These are phyloP conservation scores for Emydura subglobosa DNA, from an alignment of 2,113 vertebrate species.

Conservation along the genomic window DNA sequence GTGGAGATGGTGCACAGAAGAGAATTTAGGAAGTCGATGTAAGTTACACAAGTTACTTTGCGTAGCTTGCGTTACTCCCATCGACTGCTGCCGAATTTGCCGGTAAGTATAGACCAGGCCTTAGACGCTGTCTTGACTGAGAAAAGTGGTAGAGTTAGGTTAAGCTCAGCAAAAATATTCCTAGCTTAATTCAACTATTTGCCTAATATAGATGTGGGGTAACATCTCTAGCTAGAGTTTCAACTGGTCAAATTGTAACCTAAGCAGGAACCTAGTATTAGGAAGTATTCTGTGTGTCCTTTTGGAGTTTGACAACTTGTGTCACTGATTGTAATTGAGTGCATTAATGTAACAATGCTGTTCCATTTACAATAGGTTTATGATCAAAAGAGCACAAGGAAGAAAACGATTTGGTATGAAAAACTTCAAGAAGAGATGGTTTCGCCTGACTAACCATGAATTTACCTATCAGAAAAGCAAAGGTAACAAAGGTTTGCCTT, in stretches of 20 bases:
- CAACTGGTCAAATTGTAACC: not conserved
- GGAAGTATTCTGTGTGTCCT: not conserved
- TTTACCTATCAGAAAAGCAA: conserved; percentile 98
- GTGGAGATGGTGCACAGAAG: too few species aligned
- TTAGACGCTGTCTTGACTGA: not conserved
- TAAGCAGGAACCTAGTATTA: not conserved
- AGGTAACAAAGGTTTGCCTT: conserved; percentile 82
- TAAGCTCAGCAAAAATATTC: not conserved
- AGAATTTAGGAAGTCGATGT: too few species aligned
- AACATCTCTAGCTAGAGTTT: not conserved
- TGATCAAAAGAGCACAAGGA: conserved; percentile 98
- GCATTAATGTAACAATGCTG: not conserved
- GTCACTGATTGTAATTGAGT: not conserved
- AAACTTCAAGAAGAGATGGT: conserved; percentile 99
- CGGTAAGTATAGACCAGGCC: too few species aligned
- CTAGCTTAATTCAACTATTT: not conserved
- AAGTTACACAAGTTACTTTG: too few species aligned
- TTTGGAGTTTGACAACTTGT: conserved; percentile 29
- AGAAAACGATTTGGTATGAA: conserved; percentile 98
- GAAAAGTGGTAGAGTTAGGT: not conserved
- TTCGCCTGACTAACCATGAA: conserved; percentile 96
- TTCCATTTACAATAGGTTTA: conserved; percentile 83
- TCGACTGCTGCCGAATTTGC: too few species aligned
- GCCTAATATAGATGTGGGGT: not conserved
- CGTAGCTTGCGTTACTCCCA: too few species aligned